Conservation (phyloP, 2,113 vertebrate species). For the Perca schrenkii region DNA sequence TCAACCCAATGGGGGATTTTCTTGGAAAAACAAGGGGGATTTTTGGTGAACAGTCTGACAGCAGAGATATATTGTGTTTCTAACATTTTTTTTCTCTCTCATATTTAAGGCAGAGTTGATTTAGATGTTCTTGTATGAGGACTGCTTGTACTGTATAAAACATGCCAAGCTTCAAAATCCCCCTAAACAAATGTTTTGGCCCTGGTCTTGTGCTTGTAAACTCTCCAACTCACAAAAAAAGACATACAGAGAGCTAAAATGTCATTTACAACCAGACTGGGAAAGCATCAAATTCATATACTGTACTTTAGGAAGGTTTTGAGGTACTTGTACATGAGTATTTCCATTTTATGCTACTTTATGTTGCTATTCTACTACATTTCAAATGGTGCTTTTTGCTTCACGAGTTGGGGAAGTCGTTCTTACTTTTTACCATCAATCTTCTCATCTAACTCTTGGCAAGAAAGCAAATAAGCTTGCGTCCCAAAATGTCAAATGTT, state of each 20-base stretch:
- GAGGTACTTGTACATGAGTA: neutral
- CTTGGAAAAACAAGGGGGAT: slow-evolving; percentile 28
- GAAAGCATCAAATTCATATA: neutral
- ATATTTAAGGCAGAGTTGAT: slow-evolving; percentile 21
- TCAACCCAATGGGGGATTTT: slow-evolving; percentile 31
- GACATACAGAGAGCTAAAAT: neutral
- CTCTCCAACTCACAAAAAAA: neutral
- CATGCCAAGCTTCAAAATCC: slow-evolving; percentile 14
- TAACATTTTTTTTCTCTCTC: neutral
- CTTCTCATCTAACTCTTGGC: neutral
- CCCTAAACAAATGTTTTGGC: slow-evolving; percentile 18
- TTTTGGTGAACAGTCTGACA: slow-evolving; percentile 33
- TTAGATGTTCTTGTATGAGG: neutral
- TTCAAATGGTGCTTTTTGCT: neutral
- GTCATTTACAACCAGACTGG: neutral
- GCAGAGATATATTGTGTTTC: slow-evolving; percentile 25
- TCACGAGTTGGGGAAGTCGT: too few species aligned
- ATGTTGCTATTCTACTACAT: neutral
- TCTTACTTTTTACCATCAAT: neutral
- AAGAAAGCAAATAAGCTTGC: neutral
- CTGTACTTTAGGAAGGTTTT: neutral
- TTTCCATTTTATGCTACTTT: neutral
- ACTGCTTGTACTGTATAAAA: neutral
- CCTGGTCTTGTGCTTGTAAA: neutral
- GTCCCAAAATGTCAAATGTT: too few species aligned